These are phyloP conservation scores for Xylota segnis DNA, from an alignment of 2,888 invertebrate species.

Conservation along the genomic window DNA sequence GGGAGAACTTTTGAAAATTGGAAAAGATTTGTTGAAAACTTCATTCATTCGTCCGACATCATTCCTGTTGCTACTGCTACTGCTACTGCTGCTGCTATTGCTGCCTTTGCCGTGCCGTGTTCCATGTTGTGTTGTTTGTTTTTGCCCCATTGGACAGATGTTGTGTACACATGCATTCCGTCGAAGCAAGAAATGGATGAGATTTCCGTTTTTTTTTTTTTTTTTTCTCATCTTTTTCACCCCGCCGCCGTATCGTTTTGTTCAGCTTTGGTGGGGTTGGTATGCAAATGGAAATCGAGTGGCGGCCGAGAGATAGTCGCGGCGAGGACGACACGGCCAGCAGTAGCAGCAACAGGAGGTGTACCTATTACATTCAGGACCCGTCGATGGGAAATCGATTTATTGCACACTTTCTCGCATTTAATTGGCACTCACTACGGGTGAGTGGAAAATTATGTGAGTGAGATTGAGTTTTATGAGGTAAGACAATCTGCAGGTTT, in stretches of 20 bases:
- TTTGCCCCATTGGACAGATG: constrained; percentile 73
- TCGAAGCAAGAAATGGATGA: constrained; percentile 67
- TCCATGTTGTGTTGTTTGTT: constrained; percentile 58
- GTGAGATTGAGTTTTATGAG: constrained; percentile 76
- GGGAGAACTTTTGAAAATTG: constrained; percentile 73
- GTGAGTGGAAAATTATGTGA: constrained; percentile 77
- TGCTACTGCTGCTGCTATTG: constrained; percentile 29
- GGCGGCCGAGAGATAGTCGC: constrained; percentile 57
- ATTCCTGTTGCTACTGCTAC: constrained; percentile 34
- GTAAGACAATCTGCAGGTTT: constrained; percentile 63
- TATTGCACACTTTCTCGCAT: constrained; percentile 77
- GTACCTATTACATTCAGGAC: constrained; percentile 53
- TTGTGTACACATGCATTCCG: constrained; percentile 74
- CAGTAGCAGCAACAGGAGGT: constrained; percentile 50
- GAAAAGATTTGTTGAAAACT: constrained; percentile 77
- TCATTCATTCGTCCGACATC: constrained; percentile 73
- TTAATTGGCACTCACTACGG: constrained; percentile 77
- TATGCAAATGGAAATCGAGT: constrained; percentile 69
- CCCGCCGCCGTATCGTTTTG: constrained; percentile 10
- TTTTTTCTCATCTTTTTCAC: background rate
- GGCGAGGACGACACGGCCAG: constrained; percentile 16
- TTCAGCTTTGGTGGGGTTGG: constrained; percentile 13
- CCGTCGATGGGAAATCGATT: constrained; percentile 74
- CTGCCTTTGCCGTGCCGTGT: background rate
- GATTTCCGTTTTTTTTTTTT: constrained; percentile 57